Percentiles rank a stretch among this genome's conserved stretches.
Conservation (phyloP, 2,888 invertebrate genomes). For the Seladonia tumulorum region DNA sequence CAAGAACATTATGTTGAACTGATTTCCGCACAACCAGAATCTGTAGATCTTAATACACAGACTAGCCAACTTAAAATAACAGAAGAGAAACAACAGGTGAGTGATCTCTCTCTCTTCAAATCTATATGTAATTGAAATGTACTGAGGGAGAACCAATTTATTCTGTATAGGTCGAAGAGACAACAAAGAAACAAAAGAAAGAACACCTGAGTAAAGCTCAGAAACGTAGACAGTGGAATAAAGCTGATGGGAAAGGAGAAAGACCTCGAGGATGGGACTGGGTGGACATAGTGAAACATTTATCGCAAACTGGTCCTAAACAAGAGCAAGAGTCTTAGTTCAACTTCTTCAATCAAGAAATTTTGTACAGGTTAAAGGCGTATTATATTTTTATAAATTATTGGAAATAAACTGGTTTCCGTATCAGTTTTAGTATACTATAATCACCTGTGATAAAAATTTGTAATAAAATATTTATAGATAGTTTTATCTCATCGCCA, state of each 20-base stretch:
- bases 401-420: conserved; percentile 73
- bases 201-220: conserved; percentile 96
- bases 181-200: conserved; percentile 88
- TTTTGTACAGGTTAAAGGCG: conserved; percentile 75
- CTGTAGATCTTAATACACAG: conserved; percentile 84
- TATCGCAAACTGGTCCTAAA: conserved; percentile 91
- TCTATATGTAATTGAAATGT: background rate
- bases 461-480: conserved; percentile 52
- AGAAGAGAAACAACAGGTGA: conserved; percentile 84
- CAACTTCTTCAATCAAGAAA: conserved; percentile 51
- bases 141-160: background rate
- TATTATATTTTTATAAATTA: conserved; percentile 79
- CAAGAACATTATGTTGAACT: conserved; percentile 92
- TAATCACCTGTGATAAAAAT: conserved; percentile 56
- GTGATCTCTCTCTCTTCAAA: background rate
- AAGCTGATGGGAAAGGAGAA: conserved; percentile 93
- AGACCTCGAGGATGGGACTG: conserved; percentile 96
- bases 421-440: conserved; percentile 56
- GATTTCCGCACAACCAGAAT: conserved; percentile 89
- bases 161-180: conserved; percentile 77
- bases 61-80: conserved; percentile 86
- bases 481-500: conserved; percentile 55
- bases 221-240: conserved; percentile 95
- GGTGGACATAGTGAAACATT: conserved; percentile 98
- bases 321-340: conserved; percentile 82